Conservation (phyloP, 2,888 invertebrate genomes). For the Standfussiana lucernea region DNA sequence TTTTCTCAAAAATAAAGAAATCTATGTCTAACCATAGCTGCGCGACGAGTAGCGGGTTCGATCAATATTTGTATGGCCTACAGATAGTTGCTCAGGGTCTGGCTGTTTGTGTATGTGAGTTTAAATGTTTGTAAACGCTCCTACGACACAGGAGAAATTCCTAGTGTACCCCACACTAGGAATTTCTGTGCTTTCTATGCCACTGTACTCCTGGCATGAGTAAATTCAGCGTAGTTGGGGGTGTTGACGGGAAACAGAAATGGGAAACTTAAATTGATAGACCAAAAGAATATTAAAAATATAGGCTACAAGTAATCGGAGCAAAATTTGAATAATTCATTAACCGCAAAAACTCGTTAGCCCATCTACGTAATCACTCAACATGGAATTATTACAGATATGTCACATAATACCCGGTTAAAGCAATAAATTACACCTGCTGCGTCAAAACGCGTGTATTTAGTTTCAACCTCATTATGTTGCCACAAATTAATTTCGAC, state of each 20-base stretch:
- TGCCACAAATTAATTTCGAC: conserved; percentile 44
- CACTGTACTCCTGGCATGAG: not conserved
- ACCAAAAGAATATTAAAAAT: not conserved
- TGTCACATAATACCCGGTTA: conserved; percentile 52
- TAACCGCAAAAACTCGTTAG: conserved; percentile 50
- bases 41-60: too few relatives aligned
- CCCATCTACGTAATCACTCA: conserved; percentile 55
- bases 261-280: not conserved
- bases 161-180: too few relatives aligned
- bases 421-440: conserved; percentile 66
- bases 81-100: too few relatives aligned
- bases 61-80: too few relatives aligned
- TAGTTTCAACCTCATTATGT: conserved; percentile 53
- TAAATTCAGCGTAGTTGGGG: not conserved
- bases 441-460: conserved; percentile 49
- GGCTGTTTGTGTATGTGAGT: too few relatives aligned
- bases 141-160: too few relatives aligned
- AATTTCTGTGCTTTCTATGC: not conserved
- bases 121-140: too few relatives aligned
- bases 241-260: not conserved
- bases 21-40: not conserved
- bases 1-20: not conserved
- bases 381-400: conserved; percentile 57
- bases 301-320: not conserved
- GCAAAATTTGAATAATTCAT: conserved; percentile 5